Conservation (phyloP, 37 sponge, comb jelly and placozoan species). For the Dysidea cf. avara region DNA sequence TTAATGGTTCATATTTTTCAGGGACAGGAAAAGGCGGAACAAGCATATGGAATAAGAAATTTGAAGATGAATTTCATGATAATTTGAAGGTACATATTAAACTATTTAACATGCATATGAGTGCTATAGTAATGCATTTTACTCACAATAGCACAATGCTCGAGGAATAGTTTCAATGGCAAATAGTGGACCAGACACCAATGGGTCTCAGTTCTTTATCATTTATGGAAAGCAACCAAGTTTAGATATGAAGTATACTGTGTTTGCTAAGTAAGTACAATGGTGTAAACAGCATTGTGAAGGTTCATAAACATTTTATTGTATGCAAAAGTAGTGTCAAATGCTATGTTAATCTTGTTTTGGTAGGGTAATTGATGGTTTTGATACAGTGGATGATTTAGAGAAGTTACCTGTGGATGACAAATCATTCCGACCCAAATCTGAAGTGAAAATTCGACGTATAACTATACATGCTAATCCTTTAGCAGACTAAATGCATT, state of each 20-base stretch:
- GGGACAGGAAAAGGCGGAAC: slow-evolving; percentile 96
- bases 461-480: slow-evolving; percentile 98
- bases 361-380: slow-evolving; percentile 89
- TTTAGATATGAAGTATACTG: slow-evolving; percentile 92
- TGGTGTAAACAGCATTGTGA: neutral
- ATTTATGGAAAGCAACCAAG: slow-evolving; percentile 90
- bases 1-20: neutral
- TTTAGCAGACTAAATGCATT: slow-evolving; percentile 77
- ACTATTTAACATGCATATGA: neutral
- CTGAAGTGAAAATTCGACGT: slow-evolving; percentile 84
- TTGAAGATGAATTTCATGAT: slow-evolving; percentile 94
- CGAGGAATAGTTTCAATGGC: slow-evolving; percentile 98
- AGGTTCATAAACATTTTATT: no score
- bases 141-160: slow-evolving; percentile 79
- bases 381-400: slow-evolving; percentile 93
- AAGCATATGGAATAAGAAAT: slow-evolving; percentile 91
- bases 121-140: neutral
- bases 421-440: slow-evolving; percentile 82
- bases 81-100: slow-evolving; percentile 89
- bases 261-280: slow-evolving; percentile 83
- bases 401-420: slow-evolving; percentile 98
- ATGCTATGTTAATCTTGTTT: neutral
- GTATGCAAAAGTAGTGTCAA: neutral
- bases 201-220: slow-evolving; percentile 98
- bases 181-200: slow-evolving; percentile 93